A percentile compares a stretch with the other conserved stretches of the same genome.
phyloP scores from a whole-genome alignment of 2,888 invertebrate genomes.

The Gnatocerus cornutus region DNA sequence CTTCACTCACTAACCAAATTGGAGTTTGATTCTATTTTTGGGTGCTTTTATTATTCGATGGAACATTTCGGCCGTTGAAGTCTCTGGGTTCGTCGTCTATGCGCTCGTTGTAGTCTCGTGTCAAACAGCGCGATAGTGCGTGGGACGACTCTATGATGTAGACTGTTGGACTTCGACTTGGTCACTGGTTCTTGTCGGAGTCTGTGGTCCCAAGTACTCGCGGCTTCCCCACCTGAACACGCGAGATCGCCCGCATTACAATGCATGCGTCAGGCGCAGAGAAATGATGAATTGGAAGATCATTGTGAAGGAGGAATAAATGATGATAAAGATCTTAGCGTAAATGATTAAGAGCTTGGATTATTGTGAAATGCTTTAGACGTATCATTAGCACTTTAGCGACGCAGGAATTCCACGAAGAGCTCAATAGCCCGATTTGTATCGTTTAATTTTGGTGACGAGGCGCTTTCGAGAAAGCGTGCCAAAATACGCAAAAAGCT shows the following conservation, averaged over 20 bases:
- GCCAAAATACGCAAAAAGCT: neutral
- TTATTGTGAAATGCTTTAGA: conserved; percentile 62
- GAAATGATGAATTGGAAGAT: conserved; percentile 66
- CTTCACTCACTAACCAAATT: conserved; percentile 47
- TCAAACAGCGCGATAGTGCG: conserved; percentile 30
- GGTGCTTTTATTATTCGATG: conserved; percentile 18
- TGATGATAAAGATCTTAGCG: conserved; percentile 64
- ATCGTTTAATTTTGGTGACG: conserved; percentile 40
- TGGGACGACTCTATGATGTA: conserved; percentile 54
- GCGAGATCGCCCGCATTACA: conserved; percentile 64
- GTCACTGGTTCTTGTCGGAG: conserved; percentile 64
- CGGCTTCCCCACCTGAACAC: conserved; percentile 59
- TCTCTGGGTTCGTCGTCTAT: conserved; percentile 49
- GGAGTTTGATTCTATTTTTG: conserved; percentile 33
- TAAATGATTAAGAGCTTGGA: conserved; percentile 64
- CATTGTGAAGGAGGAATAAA: conserved; percentile 66
- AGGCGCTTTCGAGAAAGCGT: conserved; percentile 30
- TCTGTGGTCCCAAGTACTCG: conserved; percentile 54
- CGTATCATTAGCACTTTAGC: conserved; percentile 60
- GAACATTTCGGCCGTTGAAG: conserved; percentile 10
- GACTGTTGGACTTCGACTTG: conserved; percentile 63
- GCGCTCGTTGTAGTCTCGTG: conserved; percentile 51
- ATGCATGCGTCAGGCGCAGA: conserved; percentile 62
- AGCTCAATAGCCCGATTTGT: conserved; percentile 32
- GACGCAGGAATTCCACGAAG: conserved; percentile 31